Percentiles rank a stretch among this genome's conserved stretches.
Conservation (phyloP, 2,797 vertebrate genomes). For the Enteromius fasciolatus region DNA sequence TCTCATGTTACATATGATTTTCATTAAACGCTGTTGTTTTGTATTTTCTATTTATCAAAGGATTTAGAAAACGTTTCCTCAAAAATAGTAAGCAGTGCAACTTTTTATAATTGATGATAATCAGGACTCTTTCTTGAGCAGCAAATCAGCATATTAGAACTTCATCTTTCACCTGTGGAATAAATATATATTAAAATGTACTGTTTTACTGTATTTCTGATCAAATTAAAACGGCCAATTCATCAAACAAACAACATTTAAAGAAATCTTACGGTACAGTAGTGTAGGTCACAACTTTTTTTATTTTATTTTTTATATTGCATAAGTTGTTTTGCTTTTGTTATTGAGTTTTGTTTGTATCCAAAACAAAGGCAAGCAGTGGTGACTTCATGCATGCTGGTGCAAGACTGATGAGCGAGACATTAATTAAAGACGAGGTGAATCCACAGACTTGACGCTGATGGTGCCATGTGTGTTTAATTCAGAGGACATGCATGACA, state of each 20-base stretch:
- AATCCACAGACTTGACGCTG: background rate
- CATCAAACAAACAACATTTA: too few species aligned
- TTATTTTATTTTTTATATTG: too few species aligned
- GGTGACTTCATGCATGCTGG: background rate
- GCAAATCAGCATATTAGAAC: background rate
- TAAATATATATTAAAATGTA: too few species aligned
- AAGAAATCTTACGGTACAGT: too few species aligned
- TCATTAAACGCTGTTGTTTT: too few species aligned
- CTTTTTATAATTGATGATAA: background rate
- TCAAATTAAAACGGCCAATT: too few species aligned
- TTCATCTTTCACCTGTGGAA: too few species aligned
- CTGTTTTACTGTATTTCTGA: too few species aligned
- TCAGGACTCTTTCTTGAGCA: background rate
- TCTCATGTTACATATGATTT: background rate
- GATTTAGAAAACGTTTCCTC: background rate
- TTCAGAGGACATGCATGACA: background rate
- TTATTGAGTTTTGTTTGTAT: background rate
- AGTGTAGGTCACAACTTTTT: too few species aligned
- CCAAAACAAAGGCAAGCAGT: background rate
- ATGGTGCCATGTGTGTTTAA: background rate
- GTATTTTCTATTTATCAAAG: background rate
- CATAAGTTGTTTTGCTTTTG: too few species aligned
- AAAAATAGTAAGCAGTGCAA: background rate
- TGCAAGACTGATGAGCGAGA: background rate
- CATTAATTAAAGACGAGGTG: background rate